Base-by-base conservation (phyloP, 2,113 vertebrate genomes). In the Erythrocebus patas region DNA sequence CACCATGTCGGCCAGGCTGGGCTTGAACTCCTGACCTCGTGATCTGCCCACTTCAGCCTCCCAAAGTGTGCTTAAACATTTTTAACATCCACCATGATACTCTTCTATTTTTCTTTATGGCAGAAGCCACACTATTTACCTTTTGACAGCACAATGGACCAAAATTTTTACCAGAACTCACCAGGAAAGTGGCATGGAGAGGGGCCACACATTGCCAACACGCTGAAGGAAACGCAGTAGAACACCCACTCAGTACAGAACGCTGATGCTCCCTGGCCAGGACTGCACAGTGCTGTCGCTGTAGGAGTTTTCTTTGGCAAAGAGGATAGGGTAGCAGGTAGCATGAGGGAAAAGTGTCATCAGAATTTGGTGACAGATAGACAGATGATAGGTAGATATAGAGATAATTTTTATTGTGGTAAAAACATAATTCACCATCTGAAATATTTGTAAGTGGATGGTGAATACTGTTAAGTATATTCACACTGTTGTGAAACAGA, bases 91-190 rank as follows among this genome's bases (percentile, higher is more conserved):
- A 25, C 45, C 4, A 16, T 3, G 12, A 68, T 48, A 68, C 43
- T 35, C 48, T 80, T 80, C 78, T n/a, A 52, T 91, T 73, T 84
- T 73, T 73, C 91, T 96, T 95, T 61, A 78, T 50, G 73, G 93
- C 12, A 89, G 57, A 40, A 70, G 18, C 20, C 35, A 14, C 4
- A 14, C 48, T 84, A 2, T 79, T 30, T n/a, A 73, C 48, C 23
- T 91, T 91, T 91, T 89, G 82, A 93, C 32, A 91, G 82, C 22
- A 52, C 48, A 38, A 0, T 20, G 25, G 20, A 52, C 84, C 57
- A 89, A 45, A 91, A 68, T 59, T 90, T 61, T 95, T 73, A 72
- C 45, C 8, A 55, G 91, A 82, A 90, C 12, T 61, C 76, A 96
- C 7, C 72, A 84, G 61, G 61, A 90, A 94, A 85, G 48, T 52